Evolutionary conservation across 2,888 invertebrate species (phyloP).

Genomic region (Chydorus sphaericus): DNA sequence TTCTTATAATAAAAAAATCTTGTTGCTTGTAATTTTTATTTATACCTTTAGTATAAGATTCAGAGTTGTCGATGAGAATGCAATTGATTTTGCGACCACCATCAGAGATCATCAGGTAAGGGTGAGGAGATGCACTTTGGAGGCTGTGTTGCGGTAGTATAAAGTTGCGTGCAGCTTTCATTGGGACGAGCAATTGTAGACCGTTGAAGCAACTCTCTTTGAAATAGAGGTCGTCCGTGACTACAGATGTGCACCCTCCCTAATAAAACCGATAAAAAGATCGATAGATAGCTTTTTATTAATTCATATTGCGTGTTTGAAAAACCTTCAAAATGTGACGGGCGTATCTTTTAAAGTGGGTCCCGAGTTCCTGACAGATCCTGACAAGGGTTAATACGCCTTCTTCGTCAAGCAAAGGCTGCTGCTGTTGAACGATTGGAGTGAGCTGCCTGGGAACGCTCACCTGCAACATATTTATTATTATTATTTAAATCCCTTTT

Average conservation of each 20-base stretch:
- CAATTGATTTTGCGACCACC: neutral
- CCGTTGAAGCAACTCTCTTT: neutral
- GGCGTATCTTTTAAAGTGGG: neutral
- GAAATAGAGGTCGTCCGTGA: neutral
- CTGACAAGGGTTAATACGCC: neutral
- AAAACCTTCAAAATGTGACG: neutral
- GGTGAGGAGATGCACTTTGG: neutral
- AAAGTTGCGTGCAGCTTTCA: neutral
- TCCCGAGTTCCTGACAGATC: neutral
- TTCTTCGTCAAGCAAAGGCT: no score
- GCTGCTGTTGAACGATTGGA: no score
- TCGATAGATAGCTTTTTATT: neutral
- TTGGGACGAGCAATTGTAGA: neutral
- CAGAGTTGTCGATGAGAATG: neutral
- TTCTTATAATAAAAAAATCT: neutral
- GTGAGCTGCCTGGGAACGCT: no score
- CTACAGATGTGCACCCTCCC: neutral
- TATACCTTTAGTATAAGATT: neutral
- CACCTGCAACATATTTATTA: neutral
- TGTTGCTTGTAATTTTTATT: neutral
- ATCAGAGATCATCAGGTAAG: neutral
- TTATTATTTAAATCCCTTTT: neutral
- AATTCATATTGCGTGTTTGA: neutral
- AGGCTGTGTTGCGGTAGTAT: neutral
- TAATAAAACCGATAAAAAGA: neutral